phyloP scores from a whole-genome alignment of 2,888 invertebrate species.

The Plagodis dolabraria region DNA sequence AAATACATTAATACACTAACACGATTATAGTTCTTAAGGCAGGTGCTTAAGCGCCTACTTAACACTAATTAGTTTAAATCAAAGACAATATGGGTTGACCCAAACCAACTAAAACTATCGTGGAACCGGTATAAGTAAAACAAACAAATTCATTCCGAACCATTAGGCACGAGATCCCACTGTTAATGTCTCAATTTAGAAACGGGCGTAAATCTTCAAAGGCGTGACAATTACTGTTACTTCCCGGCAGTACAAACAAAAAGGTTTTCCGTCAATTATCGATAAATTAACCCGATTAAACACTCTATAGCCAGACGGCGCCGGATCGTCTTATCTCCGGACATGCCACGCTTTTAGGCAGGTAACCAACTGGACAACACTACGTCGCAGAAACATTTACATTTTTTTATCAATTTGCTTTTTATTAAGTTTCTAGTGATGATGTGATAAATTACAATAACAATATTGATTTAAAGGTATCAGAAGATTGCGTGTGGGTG shows the following conservation, averaged over 20 bases:
- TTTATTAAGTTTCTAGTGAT: conserved; percentile 63
- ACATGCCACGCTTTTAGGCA: conserved; percentile 84
- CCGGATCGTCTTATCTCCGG: conserved; percentile 77
- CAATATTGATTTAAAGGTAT: conserved; percentile 22
- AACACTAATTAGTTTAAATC: conserved; percentile 60
- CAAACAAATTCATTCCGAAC: conserved; percentile 83
- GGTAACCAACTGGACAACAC: conserved; percentile 70
- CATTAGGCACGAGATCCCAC: conserved; percentile 84
- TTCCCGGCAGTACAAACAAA: conserved; percentile 84
- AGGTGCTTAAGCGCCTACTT: conserved; percentile 39
- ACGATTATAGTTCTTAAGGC: conserved; percentile 22
- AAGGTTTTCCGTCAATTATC: conserved; percentile 85
- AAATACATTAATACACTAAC: conserved; percentile 16
- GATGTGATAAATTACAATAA: too few species aligned
- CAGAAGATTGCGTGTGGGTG: background rate
- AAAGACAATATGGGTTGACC: conserved; percentile 55
- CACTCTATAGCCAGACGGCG: conserved; percentile 79
- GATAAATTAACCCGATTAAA: conserved; percentile 85
- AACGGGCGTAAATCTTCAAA: conserved; percentile 85
- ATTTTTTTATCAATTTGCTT: conserved; percentile 78
- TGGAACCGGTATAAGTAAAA: conserved; percentile 76
- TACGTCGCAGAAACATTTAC: conserved; percentile 65
- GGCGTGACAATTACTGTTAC: conserved; percentile 85
- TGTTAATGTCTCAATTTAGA: conserved; percentile 85
- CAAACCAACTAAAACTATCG: conserved; percentile 66